A percentile compares a stretch with the other conserved stretches of the same genome.
These are phyloP conservation scores for Drosophila rhopaloa DNA, from an alignment of 1,140 invertebrate genomes.

Conservation along the genomic window DNA sequence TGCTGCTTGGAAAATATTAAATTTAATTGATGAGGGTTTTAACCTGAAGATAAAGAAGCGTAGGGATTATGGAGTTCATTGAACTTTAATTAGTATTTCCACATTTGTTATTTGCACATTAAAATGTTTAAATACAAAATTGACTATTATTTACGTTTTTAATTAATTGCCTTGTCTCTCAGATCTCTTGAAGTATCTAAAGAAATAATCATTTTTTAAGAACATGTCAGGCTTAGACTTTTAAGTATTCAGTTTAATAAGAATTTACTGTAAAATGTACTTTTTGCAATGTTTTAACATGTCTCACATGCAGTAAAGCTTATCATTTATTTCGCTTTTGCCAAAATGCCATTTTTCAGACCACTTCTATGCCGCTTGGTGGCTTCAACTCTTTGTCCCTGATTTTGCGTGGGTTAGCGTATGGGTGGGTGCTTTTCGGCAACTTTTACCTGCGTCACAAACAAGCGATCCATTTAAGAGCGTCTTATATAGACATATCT, in stretches of 20 bases:
- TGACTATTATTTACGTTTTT: too few species aligned
- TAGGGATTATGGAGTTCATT: too few species aligned
- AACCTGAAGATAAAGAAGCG: too few species aligned
- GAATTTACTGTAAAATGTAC: not conserved
- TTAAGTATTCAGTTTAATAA: too few species aligned
- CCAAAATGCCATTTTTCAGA: not conserved
- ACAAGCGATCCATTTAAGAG: constrained; percentile 48
- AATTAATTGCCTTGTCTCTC: too few species aligned
- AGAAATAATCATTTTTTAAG: too few species aligned
- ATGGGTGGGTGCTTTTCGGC: not conserved
- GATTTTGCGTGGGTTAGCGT: constrained; percentile 5
- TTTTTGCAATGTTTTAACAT: not conserved
- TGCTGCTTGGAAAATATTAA: not conserved
- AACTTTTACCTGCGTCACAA: constrained; percentile 26
- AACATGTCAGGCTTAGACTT: too few species aligned
- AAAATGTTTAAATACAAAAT: too few species aligned
- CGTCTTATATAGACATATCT: constrained; percentile 36
- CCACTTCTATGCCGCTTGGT: not conserved
- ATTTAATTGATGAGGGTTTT: not conserved
- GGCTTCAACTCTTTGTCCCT: constrained; percentile 15
- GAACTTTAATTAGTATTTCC: too few species aligned
- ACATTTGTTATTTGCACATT: too few species aligned
- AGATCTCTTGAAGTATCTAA: too few species aligned
- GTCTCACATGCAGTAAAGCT: too few species aligned
- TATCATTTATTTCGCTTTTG: not conserved